Evolutionary conservation across 2,797 vertebrate species (phyloP).

Genomic region (Gallinago stenura): DNA sequence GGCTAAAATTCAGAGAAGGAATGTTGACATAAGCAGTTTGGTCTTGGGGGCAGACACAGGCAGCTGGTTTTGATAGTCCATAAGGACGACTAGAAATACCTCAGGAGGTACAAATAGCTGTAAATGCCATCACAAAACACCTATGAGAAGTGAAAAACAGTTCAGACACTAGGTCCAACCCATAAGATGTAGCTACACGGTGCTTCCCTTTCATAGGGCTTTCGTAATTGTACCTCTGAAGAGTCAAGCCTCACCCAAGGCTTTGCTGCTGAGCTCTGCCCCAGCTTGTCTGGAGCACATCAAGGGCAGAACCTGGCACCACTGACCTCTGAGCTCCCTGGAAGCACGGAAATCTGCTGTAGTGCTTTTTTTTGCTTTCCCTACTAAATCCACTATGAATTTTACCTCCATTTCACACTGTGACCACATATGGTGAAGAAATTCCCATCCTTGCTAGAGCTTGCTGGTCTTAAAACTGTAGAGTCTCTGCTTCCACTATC

Average conservation of each 20-base stretch:
- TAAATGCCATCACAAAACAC: neutral
- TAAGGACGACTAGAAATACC: neutral
- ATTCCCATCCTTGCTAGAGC: slow-evolving; percentile 9
- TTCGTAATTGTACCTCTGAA: neutral
- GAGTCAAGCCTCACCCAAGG: neutral
- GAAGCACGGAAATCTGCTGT: neutral
- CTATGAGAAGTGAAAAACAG: neutral
- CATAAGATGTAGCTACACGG: neutral
- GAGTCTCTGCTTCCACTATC: neutral
- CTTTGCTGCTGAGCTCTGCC: neutral
- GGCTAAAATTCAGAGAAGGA: neutral
- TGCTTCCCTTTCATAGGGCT: neutral
- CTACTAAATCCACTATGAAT: slow-evolving; percentile 10
- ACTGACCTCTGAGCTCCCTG: neutral
- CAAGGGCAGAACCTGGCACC: neutral
- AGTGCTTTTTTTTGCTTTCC: neutral
- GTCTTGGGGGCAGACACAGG: neutral
- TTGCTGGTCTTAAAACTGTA: slow-evolving; percentile 13
- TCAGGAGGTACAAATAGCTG: neutral
- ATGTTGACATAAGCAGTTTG: neutral
- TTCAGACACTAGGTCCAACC: neutral
- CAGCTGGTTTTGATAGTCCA: neutral
- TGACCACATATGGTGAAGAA: neutral
- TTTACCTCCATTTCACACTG: neutral
- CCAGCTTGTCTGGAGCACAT: neutral